Evolutionary conservation across 2,888 invertebrate genomes (phyloP), one percentile per base, ranked within the genome.

Genomic region (Helicoverpa assulta): DNA sequence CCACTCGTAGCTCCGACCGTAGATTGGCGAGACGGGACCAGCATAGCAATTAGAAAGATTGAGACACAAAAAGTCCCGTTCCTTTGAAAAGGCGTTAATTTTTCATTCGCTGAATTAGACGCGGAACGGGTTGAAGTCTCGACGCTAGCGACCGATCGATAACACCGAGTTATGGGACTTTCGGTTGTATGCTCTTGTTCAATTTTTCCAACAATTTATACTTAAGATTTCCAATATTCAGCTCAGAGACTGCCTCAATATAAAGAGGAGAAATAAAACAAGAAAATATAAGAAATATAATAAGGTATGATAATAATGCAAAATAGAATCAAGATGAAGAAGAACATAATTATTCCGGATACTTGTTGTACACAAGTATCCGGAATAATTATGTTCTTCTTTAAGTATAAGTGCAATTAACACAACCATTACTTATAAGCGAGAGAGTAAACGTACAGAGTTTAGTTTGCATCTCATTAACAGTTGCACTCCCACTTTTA

Each of bases 11-110:
- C 77, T 75, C 47, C 60, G 63, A n/a, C 64, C 64, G 73, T 72
- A 78, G 73, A 80, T 80, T 79, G 76, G 72, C 72, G 79, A 81
- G 80, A 83, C 82, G 77, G 67, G 74, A 72, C 77, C 78, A 67
- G 83, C 83, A 84, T 84, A 85, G 84, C 83, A 87, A 89, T 88
- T 86, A 85, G 71, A 83, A 84, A 87, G 82, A 86, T 85, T 86
- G 84, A 86, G 82, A 84, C 83, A 83, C 82, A 83, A 85, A 84
- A 87, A 84, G 74, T 84, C 78, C 76, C 75, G 72, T 75, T 82
- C 74, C 70, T 84, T 76, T 82, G 76, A 73, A 82, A 80, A 83
- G 82, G 85, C 83, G 84, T 86, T 84, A 88, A 88, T 90, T 89
- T 87, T 86, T 88, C 83, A 87, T 83, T 81, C 76, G 82, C 77